Base-by-base conservation (phyloP, 2,113 vertebrate genomes). In the Etheostoma cragini region DNA sequence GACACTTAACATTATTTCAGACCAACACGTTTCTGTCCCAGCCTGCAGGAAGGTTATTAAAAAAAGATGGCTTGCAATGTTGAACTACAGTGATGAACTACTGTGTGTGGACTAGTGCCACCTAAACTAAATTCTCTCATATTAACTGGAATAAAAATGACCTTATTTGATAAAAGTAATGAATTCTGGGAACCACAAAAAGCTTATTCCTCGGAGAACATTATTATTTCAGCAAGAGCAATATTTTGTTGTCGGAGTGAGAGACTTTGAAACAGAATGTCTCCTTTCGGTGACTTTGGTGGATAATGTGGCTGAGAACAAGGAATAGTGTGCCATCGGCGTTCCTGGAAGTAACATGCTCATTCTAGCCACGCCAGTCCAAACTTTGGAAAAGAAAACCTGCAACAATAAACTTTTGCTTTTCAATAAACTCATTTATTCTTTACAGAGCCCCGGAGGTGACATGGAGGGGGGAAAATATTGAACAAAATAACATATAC, bases 121-220 rank as follows among this genome's bases (percentile, higher is more conserved):
- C 52, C 24, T 63, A 57, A 81, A 60, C 46, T 5, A 53, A 30
- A 57, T 56, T 63, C 8, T 62, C 15, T 50, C 33, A 53, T 60
- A 72, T 72, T 82, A 64, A 53, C 33, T 47, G 49, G 8, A 33
- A 47, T 13, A 26, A 67, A 62, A 66, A 58, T 68, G 2, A 24
- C 22, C 8, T 82, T 73, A 70, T 88, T 80, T 70, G 47, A 80
- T 76, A 38, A 30, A 68, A 77, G 80, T 78, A 74, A 83, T 75
- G 69, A 80, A 80, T 64, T 82, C 42, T 64, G 21, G 82, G 38
- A 0, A 2, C 78, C 58, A 45, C 69, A 70, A 57, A 57, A 49
- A 73, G 53, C 54, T 64, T 6, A 58, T 24, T 68, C 83, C 83
- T 70, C 11, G 1, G 69, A 64, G 76, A 65, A 74, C 66, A 77